These are phyloP conservation scores for Clinocottus analis DNA, from an alignment of 2,113 vertebrate species.

Conservation along the genomic window DNA sequence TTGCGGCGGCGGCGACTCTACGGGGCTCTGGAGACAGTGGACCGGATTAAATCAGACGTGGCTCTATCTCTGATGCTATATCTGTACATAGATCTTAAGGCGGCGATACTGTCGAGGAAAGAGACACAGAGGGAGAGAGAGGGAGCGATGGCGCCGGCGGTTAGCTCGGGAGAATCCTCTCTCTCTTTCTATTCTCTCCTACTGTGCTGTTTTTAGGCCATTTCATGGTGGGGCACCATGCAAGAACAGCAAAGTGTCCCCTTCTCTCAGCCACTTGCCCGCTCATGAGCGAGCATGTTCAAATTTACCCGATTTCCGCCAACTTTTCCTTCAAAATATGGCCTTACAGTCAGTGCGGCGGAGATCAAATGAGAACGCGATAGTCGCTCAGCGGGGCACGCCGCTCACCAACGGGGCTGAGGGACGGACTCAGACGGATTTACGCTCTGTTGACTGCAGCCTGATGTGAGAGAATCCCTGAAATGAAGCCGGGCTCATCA, in stretches of 20 bases:
- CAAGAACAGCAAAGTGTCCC: constrained; percentile 62
- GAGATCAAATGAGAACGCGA: constrained; percentile 55
- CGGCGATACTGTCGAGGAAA: constrained; percentile 38
- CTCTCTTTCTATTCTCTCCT: constrained; percentile 38
- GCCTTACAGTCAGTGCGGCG: constrained; percentile 5
- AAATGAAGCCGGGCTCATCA: constrained; percentile 52
- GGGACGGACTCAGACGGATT: constrained; percentile 32
- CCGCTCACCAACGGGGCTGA: constrained; percentile 22
- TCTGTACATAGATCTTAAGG: constrained; percentile 59
- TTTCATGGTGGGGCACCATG: constrained; percentile 64
- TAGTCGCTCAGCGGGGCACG: constrained; percentile 44
- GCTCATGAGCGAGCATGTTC: constrained; percentile 44
- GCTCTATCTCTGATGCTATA: constrained; percentile 52
- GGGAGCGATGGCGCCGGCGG: constrained; percentile 23
- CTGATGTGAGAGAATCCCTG: constrained; percentile 50
- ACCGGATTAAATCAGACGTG: constrained; percentile 43
- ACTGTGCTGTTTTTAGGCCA: constrained; percentile 59
- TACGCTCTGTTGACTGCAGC: constrained; percentile 33
- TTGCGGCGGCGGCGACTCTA: neutral
- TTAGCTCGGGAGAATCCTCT: constrained; percentile 31
- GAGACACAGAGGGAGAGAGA: constrained; percentile 16
- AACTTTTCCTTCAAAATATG: constrained; percentile 30
- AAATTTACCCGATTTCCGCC: constrained; percentile 22
- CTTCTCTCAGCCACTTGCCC: constrained; percentile 40
- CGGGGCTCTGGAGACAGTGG: constrained; percentile 17